Percentiles rank a stretch among this genome's conserved stretches.
Conservation (phyloP, 1,140 invertebrate genomes). For the Centruroides sculpturatus region DNA sequence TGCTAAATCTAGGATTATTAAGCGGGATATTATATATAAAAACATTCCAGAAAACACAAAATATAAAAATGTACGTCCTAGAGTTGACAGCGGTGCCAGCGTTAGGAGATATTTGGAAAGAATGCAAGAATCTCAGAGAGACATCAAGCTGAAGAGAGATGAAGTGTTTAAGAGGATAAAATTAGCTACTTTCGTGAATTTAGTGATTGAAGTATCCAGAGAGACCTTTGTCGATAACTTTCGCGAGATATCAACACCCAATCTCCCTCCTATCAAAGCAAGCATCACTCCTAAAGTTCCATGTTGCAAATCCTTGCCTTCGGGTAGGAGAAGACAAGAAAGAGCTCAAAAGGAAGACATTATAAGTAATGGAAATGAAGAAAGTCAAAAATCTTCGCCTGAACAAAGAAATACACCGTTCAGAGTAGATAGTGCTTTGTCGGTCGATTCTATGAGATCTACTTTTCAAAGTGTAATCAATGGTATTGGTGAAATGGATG, state of each 20-base stretch:
- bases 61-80: constrained; percentile 9
- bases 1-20: no score
- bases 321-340: no score
- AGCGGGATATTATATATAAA: not conserved
- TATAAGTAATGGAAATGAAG: no score
- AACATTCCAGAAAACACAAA: constrained; percentile 10
- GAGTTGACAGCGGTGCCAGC: not conserved
- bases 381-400: no score
- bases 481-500: constrained; percentile 31
- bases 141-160: constrained; percentile 20
- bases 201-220: constrained; percentile 22
- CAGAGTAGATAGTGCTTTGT: constrained; percentile 3
- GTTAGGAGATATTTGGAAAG: not conserved
- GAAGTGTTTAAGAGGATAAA: constrained; percentile 40
- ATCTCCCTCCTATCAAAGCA: no score
- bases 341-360: no score
- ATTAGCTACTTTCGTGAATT: constrained; percentile 33
- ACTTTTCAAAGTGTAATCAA: constrained; percentile 26
- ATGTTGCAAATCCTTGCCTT: no score
- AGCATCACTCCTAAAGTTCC: no score
- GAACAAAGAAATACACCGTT: no score
- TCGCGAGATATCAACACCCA: no score
- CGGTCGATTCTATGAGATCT: constrained; percentile 10
- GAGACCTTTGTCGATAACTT: no score
- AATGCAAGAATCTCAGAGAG: constrained; percentile 8